Percentiles rank a stretch among this genome's conserved stretches.
Evolutionary conservation across 2,113 vertebrate genomes (phyloP).

Genomic region (Patagioenas fasciata): DNA sequence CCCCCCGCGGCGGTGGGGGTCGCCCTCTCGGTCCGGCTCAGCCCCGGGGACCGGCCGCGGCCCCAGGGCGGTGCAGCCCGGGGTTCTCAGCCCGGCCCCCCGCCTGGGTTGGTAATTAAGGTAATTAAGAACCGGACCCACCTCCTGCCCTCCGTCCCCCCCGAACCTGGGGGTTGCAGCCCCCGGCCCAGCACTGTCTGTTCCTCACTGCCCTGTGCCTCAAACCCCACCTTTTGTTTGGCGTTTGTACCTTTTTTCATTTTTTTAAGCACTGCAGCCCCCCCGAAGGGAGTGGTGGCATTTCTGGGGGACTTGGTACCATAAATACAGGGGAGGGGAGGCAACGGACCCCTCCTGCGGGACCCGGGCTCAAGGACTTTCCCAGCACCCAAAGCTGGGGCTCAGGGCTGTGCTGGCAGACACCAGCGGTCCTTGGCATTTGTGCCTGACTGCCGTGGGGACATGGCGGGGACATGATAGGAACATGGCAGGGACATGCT

Average conservation of each 20-base stretch:
- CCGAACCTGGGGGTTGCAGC: background rate
- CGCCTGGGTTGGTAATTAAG: accelerated
- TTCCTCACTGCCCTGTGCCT: background rate
- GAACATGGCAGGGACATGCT: accelerated
- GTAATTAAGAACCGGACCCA: background rate
- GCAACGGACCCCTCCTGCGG: accelerated
- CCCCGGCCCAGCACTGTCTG: background rate
- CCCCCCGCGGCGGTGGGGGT: no score
- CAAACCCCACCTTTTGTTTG: background rate
- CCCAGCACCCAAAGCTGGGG: background rate
- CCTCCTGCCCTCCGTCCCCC: background rate
- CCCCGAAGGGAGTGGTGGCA: background rate
- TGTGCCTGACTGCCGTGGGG: accelerated
- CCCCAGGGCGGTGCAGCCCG: background rate
- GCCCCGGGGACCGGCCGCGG: accelerated
- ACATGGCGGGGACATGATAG: background rate
- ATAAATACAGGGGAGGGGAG: no score
- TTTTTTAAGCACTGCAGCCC: background rate
- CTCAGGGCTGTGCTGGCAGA: background rate
- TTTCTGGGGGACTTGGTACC: background rate
- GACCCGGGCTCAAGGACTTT: accelerated
- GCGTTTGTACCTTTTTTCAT: background rate
- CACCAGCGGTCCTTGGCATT: background rate
- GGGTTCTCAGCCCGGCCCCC: background rate
- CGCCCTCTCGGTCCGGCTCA: background rate